Base-by-base conservation (phyloP, 2,797 vertebrate genomes). In the Gobionotothen gibberifrons region DNA sequence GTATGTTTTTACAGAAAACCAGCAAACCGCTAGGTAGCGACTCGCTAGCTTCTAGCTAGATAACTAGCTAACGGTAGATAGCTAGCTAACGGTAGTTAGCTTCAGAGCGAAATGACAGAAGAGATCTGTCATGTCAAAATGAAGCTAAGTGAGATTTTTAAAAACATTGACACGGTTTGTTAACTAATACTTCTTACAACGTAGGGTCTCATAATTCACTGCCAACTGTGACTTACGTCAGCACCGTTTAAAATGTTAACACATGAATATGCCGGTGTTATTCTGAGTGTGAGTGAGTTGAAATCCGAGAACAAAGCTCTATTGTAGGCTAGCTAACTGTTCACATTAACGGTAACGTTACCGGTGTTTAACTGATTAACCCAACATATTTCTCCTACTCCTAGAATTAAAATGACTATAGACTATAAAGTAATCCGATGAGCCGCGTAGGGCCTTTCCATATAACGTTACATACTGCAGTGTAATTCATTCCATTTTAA, bases 291-390 rank as follows among this genome's bases (percentile, higher is more conserved):
- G 80, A 78, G 26, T 67, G 78, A 73, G 72, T 81, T 88, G 63
- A 88, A 87, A 88, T 56, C 67, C 26, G 81, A 89, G 91, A 91
- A 91, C 91, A 93, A 92, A 93, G 92, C 79, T 93, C 88, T 84
- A 57, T 82, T 79, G 79, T 78, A 69, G 69, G 78, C 70, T 62
- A 85, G 83, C 89, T 75, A 71, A 83, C 63, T 62, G 66, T 77
- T 79, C 46, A 70, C 59, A 53, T 60, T 70, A 58, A 73, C 26
- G 47, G 14, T 55, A 58, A 73, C 26, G 47, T 12, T 55, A 43
- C 56, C 49, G 40, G 53, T 83, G 1, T 65, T 63, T 58, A 42
- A 32, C 8, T 2, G 1, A 57, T 72, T 71, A 17, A 40, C 5
- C 43, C 5, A 3, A 52, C n/a, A 57, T 55, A 3, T 66, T 59